A percentile compares a stretch with the other conserved stretches of the same genome.
Evolutionary conservation across 1,140 invertebrate species (phyloP).

Genomic region (Procambarus clarkii): DNA sequence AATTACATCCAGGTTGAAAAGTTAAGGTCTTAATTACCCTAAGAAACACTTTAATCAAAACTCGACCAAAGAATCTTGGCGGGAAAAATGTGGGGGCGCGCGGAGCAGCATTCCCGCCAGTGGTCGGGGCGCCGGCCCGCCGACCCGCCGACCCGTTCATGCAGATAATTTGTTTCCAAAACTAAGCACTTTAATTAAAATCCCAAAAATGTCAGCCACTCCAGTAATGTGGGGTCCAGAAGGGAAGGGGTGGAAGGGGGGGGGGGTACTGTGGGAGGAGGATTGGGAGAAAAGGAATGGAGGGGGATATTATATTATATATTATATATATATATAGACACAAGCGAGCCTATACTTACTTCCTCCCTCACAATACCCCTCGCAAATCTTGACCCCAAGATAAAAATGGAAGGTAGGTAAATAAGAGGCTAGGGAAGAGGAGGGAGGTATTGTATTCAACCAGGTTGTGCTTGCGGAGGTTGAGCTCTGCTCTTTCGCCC

Average conservation of each 20-base stretch:
- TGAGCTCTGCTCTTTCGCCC: too few relatives aligned
- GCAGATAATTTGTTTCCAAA: conserved; percentile 72
- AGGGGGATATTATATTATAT: too few relatives aligned
- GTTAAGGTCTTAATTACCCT: conserved; percentile 58
- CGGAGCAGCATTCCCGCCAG: conserved; percentile 17
- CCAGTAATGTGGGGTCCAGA: conserved; percentile 67
- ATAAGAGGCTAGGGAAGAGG: background rate
- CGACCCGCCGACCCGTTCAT: conserved; percentile 38
- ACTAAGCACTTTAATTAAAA: conserved; percentile 72
- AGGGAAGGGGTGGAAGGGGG: too few relatives aligned
- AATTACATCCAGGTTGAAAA: conserved; percentile 57
- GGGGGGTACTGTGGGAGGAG: background rate
- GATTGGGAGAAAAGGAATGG: too few relatives aligned
- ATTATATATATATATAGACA: too few relatives aligned
- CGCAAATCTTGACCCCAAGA: too few relatives aligned
- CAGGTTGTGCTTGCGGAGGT: too few relatives aligned
- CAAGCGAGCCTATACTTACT: too few relatives aligned
- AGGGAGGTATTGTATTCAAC: background rate
- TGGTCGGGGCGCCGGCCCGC: background rate
- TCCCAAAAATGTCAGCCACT: conserved; percentile 72
- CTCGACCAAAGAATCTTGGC: conserved; percentile 59
- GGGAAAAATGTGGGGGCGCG: conserved; percentile 52
- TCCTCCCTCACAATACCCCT: too few relatives aligned
- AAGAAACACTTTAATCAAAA: conserved; percentile 69
- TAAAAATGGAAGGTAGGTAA: too few relatives aligned